phyloP scores from a whole-genome alignment of 2,113 vertebrate genomes.

The Epinephelus moara region DNA sequence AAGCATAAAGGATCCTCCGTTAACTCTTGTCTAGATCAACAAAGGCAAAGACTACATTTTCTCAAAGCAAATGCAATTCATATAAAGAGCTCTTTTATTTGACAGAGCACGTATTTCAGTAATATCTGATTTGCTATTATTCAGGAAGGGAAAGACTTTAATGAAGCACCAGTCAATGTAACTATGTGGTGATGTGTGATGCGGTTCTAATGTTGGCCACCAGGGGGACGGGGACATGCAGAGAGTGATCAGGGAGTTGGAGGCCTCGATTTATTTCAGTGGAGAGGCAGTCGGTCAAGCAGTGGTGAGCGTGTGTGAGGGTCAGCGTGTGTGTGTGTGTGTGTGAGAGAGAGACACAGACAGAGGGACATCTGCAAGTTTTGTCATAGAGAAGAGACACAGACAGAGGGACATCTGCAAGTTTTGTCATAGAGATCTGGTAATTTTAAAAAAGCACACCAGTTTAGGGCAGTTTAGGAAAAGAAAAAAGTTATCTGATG shows the following conservation, averaged over 20 bases:
- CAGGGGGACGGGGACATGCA: slow-evolving; percentile 67
- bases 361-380: neutral
- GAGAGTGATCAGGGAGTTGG: slow-evolving; percentile 14
- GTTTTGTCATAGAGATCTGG: neutral
- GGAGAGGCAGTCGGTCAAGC: no score
- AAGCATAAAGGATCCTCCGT: neutral
- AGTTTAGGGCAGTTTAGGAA: neutral
- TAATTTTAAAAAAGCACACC: neutral
- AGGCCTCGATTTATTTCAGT: slow-evolving; percentile 19
- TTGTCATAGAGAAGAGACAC: slow-evolving; percentile 1
- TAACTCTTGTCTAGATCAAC: neutral
- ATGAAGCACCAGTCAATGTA: neutral
- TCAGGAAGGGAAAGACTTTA: neutral
- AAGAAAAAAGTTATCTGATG: neutral
- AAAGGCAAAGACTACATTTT: slow-evolving; percentile 7
- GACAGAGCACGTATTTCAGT: neutral
- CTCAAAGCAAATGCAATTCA: neutral
- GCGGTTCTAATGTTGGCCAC: slow-evolving; percentile 63
- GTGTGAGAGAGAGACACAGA: neutral
- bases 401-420: neutral
- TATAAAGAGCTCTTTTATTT: neutral
- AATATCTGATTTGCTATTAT: neutral
- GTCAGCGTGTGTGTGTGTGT: slow-evolving; percentile 1
- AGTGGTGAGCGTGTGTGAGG: neutral
- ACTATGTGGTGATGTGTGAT: neutral